phyloP scores from a whole-genome alignment of 2,113 vertebrate species.

The Neofelis nebulosa region DNA sequence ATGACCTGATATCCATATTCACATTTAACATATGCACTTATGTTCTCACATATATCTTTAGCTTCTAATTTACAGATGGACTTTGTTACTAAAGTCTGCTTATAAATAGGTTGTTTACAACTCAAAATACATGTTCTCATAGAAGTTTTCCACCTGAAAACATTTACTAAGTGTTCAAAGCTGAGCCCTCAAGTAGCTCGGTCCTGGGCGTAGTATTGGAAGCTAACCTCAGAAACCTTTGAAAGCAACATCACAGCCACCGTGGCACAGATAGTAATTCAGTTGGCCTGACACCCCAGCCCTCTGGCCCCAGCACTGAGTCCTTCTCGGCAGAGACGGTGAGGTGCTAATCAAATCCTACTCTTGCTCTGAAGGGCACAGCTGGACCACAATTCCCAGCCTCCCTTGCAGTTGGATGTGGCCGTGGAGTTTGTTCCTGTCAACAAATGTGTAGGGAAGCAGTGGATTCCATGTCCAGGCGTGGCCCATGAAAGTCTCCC shows the following conservation, averaged over 20 bases:
- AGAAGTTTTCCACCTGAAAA: background rate
- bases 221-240: background rate
- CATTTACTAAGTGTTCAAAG: background rate
- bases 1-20: background rate
- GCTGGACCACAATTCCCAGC: background rate
- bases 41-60: background rate
- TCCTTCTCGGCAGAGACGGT: background rate
- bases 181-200: background rate
- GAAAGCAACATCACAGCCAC: background rate
- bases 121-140: constrained; percentile 4
- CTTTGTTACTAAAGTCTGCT: constrained; percentile 28
- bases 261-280: background rate
- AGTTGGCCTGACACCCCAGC: background rate
- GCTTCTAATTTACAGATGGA: background rate
- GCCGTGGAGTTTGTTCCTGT: background rate
- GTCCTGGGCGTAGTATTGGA: background rate
- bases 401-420: background rate
- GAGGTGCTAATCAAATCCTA: background rate
- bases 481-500: background rate
- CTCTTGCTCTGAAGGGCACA: background rate
- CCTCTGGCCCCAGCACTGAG: background rate
- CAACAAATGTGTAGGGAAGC: background rate
- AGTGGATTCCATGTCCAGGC: background rate
- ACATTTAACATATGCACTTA: background rate
- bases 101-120: constrained; percentile 57